phyloP scores from a whole-genome alignment of 92 coral and sea anemone genomes.

The Pocillopora meandrina region DNA sequence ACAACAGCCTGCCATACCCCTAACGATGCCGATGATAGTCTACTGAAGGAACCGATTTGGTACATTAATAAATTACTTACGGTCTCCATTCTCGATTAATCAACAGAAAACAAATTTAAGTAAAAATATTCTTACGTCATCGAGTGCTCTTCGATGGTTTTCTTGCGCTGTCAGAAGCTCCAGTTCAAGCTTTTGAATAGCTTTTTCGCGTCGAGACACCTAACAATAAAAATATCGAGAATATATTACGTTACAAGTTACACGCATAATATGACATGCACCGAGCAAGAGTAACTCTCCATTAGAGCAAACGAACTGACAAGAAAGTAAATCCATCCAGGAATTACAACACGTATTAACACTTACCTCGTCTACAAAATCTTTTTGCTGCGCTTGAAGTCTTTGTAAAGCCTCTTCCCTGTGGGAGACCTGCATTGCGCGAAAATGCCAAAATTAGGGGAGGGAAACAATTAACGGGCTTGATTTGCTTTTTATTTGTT shows the following conservation, averaged over 20 bases:
- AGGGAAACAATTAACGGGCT: neutral
- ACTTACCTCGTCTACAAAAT: constrained; percentile 93
- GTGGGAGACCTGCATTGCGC: constrained; percentile 63
- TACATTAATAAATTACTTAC: neutral
- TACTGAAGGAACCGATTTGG: neutral
- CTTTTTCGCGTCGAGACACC: constrained; percentile 94
- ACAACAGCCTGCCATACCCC: too few relatives aligned
- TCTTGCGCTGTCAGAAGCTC: constrained; percentile 93
- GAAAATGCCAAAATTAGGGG: too few relatives aligned
- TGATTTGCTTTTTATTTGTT: too few relatives aligned
- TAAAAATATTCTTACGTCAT: constrained; percentile 75
- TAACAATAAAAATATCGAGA: neutral
- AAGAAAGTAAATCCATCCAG: neutral
- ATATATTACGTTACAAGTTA: neutral
- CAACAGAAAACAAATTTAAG: neutral
- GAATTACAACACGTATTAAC: neutral
- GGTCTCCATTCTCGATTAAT: too few relatives aligned
- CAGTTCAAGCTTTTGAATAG: constrained; percentile 94
- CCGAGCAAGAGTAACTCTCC: neutral
- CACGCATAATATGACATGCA: neutral
- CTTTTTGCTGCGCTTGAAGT: constrained; percentile 96
- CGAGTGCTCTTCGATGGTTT: constrained; percentile 81
- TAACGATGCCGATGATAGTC: too few relatives aligned
- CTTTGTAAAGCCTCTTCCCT: constrained; percentile 97
- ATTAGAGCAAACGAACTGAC: neutral